These are phyloP conservation scores for Drosophila paracracens DNA, from an alignment of 2,888 invertebrate species.

Conservation along the genomic window DNA sequence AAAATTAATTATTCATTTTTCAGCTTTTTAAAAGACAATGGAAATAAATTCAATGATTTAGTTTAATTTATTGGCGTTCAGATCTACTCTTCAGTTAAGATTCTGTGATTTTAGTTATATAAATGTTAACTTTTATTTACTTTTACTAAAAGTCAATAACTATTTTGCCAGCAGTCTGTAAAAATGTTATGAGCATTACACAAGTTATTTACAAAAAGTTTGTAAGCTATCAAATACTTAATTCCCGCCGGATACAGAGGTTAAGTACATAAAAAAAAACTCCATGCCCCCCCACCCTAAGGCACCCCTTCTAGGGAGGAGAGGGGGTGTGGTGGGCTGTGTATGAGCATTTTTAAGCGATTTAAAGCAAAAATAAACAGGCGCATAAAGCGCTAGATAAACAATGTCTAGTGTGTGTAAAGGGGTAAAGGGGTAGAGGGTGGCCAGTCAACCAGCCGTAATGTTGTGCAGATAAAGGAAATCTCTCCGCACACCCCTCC, in stretches of 20 bases:
- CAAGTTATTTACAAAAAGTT: constrained; percentile 13
- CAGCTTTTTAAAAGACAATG: neutral
- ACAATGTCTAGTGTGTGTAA: constrained; percentile 62
- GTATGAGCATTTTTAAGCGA: constrained; percentile 44
- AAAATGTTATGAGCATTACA: constrained; percentile 2
- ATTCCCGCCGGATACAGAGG: constrained; percentile 14
- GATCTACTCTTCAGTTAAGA: neutral
- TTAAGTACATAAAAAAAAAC: neutral
- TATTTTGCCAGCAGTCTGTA: neutral
- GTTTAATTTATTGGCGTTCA: too few relatives aligned
- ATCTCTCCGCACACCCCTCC: constrained; percentile 26
- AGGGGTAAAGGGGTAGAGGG: neutral
- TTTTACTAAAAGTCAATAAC: neutral
- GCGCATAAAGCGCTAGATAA: constrained; percentile 67
- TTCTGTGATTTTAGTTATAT: neutral
- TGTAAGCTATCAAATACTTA: constrained; percentile 12
- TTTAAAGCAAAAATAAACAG: constrained; percentile 63
- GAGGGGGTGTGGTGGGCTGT: neutral
- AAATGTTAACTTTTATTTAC: neutral
- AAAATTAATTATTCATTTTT: neutral
- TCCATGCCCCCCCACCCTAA: neutral
- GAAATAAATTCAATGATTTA: neutral
- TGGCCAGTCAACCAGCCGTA: neutral
- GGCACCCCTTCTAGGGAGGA: neutral
- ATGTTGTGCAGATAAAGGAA: constrained; percentile 64